Percentiles rank a stretch among this genome's conserved stretches.
Conservation (phyloP, 1,140 invertebrate genomes). For the Drusus annulatus region DNA sequence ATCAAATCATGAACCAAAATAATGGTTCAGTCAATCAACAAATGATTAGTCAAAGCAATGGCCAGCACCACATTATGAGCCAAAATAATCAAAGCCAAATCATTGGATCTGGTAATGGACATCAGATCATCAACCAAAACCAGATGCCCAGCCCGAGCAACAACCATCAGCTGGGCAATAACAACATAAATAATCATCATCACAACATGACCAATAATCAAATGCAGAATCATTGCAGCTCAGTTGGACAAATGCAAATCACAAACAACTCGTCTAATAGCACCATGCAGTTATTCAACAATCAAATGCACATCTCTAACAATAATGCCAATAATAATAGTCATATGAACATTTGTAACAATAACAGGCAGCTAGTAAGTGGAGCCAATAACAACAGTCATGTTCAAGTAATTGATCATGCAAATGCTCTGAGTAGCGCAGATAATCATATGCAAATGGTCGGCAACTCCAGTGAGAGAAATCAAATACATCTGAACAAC, state of each 20-base stretch:
- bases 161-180: constrained; percentile 14
- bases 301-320: constrained; percentile 63
- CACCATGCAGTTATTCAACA: constrained; percentile 65
- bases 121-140: constrained; percentile 30
- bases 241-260: constrained; percentile 48
- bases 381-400: constrained; percentile 30
- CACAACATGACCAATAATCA: constrained; percentile 62
- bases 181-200: constrained; percentile 62
- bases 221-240: constrained; percentile 41
- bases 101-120: neutral
- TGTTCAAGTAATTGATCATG: constrained; percentile 23
- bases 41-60: constrained; percentile 32
- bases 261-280: constrained; percentile 43
- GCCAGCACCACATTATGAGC: constrained; percentile 36
- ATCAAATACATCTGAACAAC: constrained; percentile 65
- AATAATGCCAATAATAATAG: constrained; percentile 35
- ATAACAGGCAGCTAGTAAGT: constrained; percentile 36
- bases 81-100: constrained; percentile 38
- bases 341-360: constrained; percentile 42
- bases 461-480: constrained; percentile 65
- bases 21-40: constrained; percentile 34
- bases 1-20: constrained; percentile 45
- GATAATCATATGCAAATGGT: constrained; percentile 52
- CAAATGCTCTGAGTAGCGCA: constrained; percentile 29
- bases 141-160: neutral